Conservation (phyloP, 1,140 invertebrate species). For the Gonioctena quinquepunctata region DNA sequence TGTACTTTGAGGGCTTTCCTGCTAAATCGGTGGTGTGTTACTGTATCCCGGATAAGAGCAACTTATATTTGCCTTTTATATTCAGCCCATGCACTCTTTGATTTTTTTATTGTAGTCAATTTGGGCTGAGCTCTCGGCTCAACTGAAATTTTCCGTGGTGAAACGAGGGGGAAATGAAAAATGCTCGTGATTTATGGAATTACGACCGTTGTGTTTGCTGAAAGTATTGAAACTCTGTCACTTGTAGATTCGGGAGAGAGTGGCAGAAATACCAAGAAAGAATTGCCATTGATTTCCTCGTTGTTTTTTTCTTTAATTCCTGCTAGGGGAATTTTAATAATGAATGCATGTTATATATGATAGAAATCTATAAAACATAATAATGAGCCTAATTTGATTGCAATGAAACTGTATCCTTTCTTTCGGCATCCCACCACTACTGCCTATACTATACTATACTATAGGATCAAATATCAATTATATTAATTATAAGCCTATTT, state of each 20-base stretch:
- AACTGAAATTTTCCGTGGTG: not conserved
- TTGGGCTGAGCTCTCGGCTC: not conserved
- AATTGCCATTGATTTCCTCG: not conserved
- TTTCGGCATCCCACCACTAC: too few species aligned
- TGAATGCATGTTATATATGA: too few species aligned
- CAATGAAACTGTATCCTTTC: too few species aligned
- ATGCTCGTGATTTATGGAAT: not conserved
- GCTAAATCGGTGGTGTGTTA: slow-evolving; percentile 37
- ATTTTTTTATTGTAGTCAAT: slow-evolving; percentile 31
- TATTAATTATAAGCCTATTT: too few species aligned
- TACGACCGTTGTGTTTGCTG: not conserved
- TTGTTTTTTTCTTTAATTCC: too few species aligned
- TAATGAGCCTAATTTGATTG: too few species aligned
- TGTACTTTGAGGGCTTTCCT: slow-evolving; percentile 38
- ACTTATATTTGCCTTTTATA: slow-evolving; percentile 28
- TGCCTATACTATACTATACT: too few species aligned
- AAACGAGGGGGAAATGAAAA: not conserved
- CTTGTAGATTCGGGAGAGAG: not conserved
- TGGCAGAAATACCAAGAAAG: not conserved
- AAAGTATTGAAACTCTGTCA: not conserved
- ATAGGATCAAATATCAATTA: too few species aligned
- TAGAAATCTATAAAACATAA: too few species aligned
- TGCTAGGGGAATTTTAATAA: too few species aligned
- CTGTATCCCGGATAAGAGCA: slow-evolving; percentile 22
- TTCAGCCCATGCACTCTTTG: slow-evolving; percentile 21